Evolutionary conservation across 2,113 vertebrate genomes (phyloP), one percentile per base, ranked within the genome.

Genomic region (Bufo gargarizans): DNA sequence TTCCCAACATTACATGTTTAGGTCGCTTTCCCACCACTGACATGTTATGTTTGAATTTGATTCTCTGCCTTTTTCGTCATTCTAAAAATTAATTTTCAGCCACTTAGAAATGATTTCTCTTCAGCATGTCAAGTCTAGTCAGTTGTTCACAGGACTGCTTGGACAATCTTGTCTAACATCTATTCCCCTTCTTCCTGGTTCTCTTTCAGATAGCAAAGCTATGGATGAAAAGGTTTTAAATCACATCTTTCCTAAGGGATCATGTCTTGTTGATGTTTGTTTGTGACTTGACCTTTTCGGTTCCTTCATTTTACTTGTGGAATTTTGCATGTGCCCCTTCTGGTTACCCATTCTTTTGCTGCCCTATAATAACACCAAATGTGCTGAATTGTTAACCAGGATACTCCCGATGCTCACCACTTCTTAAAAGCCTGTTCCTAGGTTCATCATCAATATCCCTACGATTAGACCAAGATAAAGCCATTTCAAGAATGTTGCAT

Each of bases 201-300:
- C 96, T 96, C 90, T 96, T 97, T 94, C 97, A 99, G 98, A 99
- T 92, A 96, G 93, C 97, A 93, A 90, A 96, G 96, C 96, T 96
- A 94, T 98, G 97, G 97, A 99, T 92, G 94, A 97, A 96, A 97
- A 99, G 98, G 98, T 99, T 97, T 96, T 91, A 91, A 94, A 92
- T 96, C 95, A 93, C 59, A 11, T 93, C 77, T 95, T 95, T 89
- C 82, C 90, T 81, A 71, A 93, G 92, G 91, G 92, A 88, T 91
- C 90, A 89, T 95, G 91, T 95, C 94, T 94, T 92, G 91, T 92
- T 94, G 91, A 91, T 93, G 92, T 94, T 92, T 93, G 92, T 95
- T 91, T 94, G 94, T 95, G 93, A 94, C 90, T 93, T 92, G 92
- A 93, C 89, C 89, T 91, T 87, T 94, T 94, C 92, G 81, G 85